These are phyloP conservation scores for Parazoanthus atlanticus DNA, from an alignment of 92 coral and sea anemone species.

Conservation along the genomic window DNA sequence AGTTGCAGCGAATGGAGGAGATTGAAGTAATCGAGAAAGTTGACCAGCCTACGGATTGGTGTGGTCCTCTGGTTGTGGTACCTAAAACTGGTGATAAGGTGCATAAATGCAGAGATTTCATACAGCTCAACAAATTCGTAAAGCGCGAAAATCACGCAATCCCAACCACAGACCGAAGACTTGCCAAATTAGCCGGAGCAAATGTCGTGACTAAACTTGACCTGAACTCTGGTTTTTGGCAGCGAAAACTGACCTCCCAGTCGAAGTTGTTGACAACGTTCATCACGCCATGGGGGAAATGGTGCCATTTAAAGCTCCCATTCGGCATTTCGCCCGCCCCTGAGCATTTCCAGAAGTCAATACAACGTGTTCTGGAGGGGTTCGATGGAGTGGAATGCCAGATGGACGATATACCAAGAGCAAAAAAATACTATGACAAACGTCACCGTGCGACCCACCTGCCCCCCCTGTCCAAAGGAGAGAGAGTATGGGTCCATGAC, in stretches of 20 bases:
- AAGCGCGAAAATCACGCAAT: slow-evolving; percentile 69
- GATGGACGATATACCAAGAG: slow-evolving; percentile 66
- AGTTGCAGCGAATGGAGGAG: slow-evolving; percentile 1
- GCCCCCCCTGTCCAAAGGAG: slow-evolving; percentile 21
- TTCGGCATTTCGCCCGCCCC: slow-evolving; percentile 76
- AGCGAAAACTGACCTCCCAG: slow-evolving; percentile 56
- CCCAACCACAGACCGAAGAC: slow-evolving; percentile 74
- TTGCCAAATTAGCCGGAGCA: slow-evolving; percentile 75
- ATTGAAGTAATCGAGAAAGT: background rate
- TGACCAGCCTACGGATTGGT: slow-evolving; percentile 15
- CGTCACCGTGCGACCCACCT: background rate
- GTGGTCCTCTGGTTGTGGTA: slow-evolving; percentile 41
- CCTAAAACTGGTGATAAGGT: slow-evolving; percentile 58
- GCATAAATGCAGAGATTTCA: slow-evolving; percentile 68
- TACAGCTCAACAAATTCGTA: slow-evolving; percentile 70
- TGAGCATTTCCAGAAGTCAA: slow-evolving; percentile 68
- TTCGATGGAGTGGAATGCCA: slow-evolving; percentile 69
- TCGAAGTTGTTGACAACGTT: slow-evolving; percentile 65
- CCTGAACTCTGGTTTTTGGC: slow-evolving; percentile 79
- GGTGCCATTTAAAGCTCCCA: slow-evolving; percentile 62
- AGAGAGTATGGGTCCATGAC: slow-evolving; percentile 49
- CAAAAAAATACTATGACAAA: background rate
- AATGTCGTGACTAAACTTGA: slow-evolving; percentile 68
- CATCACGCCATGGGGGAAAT: slow-evolving; percentile 71
- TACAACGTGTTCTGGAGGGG: slow-evolving; percentile 63